phyloP scores from a whole-genome alignment of 2,113 vertebrate genomes.

The Hiodon alosoides region DNA sequence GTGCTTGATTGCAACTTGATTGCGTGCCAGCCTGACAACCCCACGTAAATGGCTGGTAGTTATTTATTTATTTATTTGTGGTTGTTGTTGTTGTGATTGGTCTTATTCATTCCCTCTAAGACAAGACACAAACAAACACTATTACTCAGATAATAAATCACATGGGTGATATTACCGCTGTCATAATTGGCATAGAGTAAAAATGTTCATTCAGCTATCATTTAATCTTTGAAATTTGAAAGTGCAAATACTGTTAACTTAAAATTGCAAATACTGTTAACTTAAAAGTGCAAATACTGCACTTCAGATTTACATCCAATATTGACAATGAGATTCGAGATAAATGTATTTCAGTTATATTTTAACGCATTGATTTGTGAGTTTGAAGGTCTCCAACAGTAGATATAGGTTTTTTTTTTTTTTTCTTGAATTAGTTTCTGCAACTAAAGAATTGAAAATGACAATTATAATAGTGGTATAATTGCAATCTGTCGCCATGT shows the following conservation, averaged over 20 bases:
- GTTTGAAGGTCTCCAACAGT: constrained; percentile 27
- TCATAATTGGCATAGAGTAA: neutral
- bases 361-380: constrained; percentile 8
- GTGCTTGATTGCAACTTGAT: constrained; percentile 28
- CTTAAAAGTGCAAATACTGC: neutral
- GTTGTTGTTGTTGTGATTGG: neutral
- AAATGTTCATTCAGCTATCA: neutral
- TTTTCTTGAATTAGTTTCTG: constrained; percentile 25
- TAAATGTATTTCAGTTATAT: neutral
- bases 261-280: neutral
- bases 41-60: neutral
- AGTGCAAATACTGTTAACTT: neutral
- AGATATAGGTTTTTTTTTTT: constrained; percentile 24
- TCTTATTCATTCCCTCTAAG: constrained; percentile 5
- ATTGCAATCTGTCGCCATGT: constrained; percentile 65
- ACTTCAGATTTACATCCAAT: neutral
- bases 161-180: neutral
- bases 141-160: constrained; percentile 2
- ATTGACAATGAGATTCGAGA: neutral
- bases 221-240: neutral
- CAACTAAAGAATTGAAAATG: constrained; percentile 57
- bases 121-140: neutral
- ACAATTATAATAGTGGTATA: constrained; percentile 66
- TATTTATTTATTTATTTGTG: neutral
- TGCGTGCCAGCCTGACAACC: constrained; percentile 20